Evolutionary conservation across 2,888 invertebrate species (phyloP).

Genomic region (Chymomyza caudatula): DNA sequence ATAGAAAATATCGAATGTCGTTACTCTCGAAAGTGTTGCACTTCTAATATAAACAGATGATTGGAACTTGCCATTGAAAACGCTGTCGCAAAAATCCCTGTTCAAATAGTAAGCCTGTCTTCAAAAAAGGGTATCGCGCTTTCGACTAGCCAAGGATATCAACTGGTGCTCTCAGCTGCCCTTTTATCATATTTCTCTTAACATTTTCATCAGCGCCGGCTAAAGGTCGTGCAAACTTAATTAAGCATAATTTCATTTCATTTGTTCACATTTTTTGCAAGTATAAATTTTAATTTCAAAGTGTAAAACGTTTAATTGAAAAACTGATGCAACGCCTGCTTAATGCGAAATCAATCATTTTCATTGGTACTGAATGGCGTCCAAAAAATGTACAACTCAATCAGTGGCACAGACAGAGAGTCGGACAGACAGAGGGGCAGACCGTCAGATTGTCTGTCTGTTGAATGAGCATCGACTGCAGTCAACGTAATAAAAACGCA

Average conservation of each 20-base stretch:
- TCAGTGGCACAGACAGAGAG: constrained; percentile 6
- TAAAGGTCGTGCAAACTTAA: constrained; percentile 65
- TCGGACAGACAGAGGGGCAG: too few species aligned
- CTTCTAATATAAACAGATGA: too few species aligned
- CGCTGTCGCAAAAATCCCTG: too few species aligned
- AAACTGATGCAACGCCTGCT: constrained; percentile 22
- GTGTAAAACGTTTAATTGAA: constrained; percentile 62
- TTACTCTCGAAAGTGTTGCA: too few species aligned
- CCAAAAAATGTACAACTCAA: constrained; percentile 31
- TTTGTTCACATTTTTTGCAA: constrained; percentile 35
- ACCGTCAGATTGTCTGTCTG: too few species aligned
- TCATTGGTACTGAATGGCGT: constrained; percentile 34
- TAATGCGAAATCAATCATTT: constrained; percentile 38
- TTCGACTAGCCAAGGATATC: not conserved
- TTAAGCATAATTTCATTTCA: constrained; percentile 58
- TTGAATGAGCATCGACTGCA: not conserved
- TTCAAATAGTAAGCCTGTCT: too few species aligned
- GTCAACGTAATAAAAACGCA: constrained; percentile 26
- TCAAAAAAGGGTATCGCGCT: not conserved
- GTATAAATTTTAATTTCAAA: not conserved
- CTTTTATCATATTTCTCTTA: constrained; percentile 7
- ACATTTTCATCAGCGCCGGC: not conserved
- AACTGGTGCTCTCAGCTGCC: not conserved
- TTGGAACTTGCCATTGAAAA: too few species aligned
- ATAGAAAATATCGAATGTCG: too few species aligned